phyloP scores from a whole-genome alignment of 2,113 vertebrate species.

The Taurulus bubalis region DNA sequence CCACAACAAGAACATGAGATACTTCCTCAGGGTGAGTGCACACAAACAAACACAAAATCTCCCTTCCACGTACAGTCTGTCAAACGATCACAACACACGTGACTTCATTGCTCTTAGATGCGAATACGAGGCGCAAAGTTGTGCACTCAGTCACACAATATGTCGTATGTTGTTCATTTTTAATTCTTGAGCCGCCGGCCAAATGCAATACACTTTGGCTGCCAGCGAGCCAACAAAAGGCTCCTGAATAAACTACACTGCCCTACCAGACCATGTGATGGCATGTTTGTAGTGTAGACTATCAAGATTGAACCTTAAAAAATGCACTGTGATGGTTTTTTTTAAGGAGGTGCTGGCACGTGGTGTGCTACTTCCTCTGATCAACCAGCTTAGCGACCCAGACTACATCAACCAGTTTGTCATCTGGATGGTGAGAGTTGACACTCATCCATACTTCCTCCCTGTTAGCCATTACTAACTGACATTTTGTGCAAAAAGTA shows the following conservation, averaged over 20 bases:
- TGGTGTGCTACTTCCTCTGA: constrained; percentile 97
- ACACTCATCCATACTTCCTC: background rate
- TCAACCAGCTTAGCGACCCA: constrained; percentile 99
- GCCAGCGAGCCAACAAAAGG: background rate
- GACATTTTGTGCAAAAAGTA: background rate
- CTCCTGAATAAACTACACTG: background rate
- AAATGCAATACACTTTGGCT: constrained; percentile 17
- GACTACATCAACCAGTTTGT: constrained; percentile 99
- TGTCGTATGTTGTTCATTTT: constrained; percentile 4
- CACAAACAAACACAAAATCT: background rate
- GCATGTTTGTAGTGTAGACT: constrained; percentile 15
- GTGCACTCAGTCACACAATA: constrained; percentile 2
- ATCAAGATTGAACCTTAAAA: background rate
- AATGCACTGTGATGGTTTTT: constrained; percentile 25
- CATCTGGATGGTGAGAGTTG: constrained; percentile 96
- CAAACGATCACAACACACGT: background rate
- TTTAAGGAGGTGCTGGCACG: constrained; percentile 95
- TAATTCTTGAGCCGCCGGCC: background rate
- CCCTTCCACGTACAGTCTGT: background rate
- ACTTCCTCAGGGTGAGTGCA: constrained; percentile 94
- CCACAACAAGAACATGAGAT: constrained; percentile 99
- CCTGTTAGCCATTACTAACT: background rate
- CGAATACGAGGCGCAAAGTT: background rate
- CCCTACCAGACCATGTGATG: background rate
- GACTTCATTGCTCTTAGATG: background rate